phyloP scores from a whole-genome alignment of 1,140 invertebrate genomes.

The Holcopasites calliopsidis region DNA sequence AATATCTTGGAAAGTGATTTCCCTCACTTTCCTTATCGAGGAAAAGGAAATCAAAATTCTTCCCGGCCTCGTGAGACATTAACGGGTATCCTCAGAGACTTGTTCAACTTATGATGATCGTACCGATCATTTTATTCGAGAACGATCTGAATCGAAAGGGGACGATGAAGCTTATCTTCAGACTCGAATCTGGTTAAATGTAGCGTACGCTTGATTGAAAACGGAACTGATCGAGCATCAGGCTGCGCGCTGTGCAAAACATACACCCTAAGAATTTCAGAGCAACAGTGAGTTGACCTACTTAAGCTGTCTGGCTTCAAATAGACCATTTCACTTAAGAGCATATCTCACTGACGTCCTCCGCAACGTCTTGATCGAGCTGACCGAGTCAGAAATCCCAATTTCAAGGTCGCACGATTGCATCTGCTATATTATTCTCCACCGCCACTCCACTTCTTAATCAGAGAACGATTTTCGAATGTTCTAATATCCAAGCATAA shows the following conservation, averaged over 20 bases:
- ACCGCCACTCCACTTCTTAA: not conserved
- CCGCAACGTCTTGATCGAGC: conserved; percentile 25
- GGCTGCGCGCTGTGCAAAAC: conserved; percentile 22
- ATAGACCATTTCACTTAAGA: conserved; percentile 53
- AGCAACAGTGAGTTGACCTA: conserved; percentile 54
- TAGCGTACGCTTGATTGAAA: conserved; percentile 19
- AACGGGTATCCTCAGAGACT: too few relatives aligned
- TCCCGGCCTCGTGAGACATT: too few relatives aligned
- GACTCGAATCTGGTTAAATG: not conserved
- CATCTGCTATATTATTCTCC: not conserved
- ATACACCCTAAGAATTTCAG: conserved; percentile 9
- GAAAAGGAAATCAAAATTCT: not conserved
- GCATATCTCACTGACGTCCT: conserved; percentile 21
- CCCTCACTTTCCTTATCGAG: too few relatives aligned
- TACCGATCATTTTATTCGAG: too few relatives aligned
- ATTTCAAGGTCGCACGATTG: conserved; percentile 24
- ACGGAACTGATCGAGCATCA: conserved; percentile 48
- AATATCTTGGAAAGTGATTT: not conserved
- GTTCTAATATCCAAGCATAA: too few relatives aligned
- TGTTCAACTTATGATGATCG: too few relatives aligned
- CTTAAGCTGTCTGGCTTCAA: conserved; percentile 50
- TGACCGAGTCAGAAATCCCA: conserved; percentile 9
- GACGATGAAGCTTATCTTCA: not conserved
- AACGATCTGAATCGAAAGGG: not conserved
- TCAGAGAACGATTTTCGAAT: not conserved